phyloP scores from a whole-genome alignment of 2,113 vertebrate genomes.

The Nannospalax galili region DNA sequence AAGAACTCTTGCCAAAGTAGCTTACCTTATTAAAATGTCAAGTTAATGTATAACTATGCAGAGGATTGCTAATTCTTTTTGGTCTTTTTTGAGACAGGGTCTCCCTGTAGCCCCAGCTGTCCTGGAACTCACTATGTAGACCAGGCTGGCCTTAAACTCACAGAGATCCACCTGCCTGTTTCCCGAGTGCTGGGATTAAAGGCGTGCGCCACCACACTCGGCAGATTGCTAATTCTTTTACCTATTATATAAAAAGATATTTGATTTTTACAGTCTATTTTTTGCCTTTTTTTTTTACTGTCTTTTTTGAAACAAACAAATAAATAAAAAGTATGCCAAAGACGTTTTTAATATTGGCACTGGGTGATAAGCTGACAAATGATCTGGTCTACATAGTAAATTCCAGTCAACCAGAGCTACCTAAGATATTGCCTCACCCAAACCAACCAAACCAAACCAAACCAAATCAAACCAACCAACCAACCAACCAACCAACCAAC shows the following conservation, averaged over 20 bases:
- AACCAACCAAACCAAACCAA: not conserved
- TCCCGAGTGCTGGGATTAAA: too few species aligned
- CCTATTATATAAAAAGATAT: not conserved
- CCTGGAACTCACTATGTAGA: too few species aligned
- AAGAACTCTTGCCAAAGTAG: not conserved
- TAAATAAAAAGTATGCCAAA: not conserved
- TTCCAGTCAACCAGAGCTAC: not conserved
- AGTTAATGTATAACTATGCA: not conserved
- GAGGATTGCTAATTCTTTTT: not conserved
- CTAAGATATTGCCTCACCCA: not conserved
- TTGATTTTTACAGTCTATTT: not conserved
- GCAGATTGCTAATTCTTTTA: not conserved
- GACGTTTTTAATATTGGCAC: not conserved
- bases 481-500: too few species aligned
- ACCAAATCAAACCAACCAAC: not conserved
- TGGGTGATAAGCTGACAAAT: not conserved
- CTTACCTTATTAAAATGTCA: conserved; percentile 14
- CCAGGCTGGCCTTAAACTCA: too few species aligned
- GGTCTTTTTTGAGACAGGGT: too few species aligned
- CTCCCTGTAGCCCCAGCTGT: too few species aligned
- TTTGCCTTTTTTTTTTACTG: too few species aligned
- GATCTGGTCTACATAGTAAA: not conserved
- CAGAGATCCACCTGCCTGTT: too few species aligned
- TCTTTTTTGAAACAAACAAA: too few species aligned
- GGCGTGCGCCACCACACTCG: too few species aligned